Conservation (phyloP, 1,140 invertebrate genomes). For the Chymomyza costata region DNA sequence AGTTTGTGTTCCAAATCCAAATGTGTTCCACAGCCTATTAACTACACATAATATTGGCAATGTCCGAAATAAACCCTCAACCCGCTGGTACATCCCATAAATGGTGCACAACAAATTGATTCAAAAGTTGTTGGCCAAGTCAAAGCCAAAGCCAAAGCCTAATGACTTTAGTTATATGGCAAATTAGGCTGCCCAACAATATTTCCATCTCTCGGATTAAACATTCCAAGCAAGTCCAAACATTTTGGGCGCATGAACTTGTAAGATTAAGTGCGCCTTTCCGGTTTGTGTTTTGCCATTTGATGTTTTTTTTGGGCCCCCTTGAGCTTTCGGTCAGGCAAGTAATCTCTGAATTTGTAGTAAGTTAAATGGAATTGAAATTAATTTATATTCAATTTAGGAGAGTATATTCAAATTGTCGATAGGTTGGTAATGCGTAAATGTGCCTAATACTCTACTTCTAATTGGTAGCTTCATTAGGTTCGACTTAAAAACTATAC, state of each 20-base stretch:
- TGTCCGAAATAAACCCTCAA: conserved; percentile 45
- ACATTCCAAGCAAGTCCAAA: conserved; percentile 17
- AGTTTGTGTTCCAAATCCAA: conserved; percentile 3
- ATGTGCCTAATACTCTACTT: too few species aligned
- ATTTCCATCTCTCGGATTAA: conserved; percentile 42
- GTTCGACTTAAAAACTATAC: too few species aligned
- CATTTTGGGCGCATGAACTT: conserved; percentile 28
- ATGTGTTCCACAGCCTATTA: conserved; percentile 12
- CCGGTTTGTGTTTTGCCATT: conserved; percentile 5
- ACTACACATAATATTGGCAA: conserved; percentile 17
- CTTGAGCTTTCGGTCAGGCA: conserved; percentile 12
- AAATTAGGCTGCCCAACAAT: conserved; percentile 47
- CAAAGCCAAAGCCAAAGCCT: conserved; percentile 46
- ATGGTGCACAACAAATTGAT: too few species aligned
- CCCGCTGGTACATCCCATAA: conserved; percentile 23
- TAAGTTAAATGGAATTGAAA: conserved; percentile 38
- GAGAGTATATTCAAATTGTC: too few species aligned
- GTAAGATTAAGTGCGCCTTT: conserved; percentile 35
- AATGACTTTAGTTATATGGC: conserved; percentile 60
- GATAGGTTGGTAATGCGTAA: too few species aligned
- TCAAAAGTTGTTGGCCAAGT: too few species aligned
- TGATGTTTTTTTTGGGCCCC: conserved; percentile 13
- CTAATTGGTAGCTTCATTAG: too few species aligned
- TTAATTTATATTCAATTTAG: too few species aligned
- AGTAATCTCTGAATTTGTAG: conserved; percentile 26